These are phyloP conservation scores for Threskiornis aethiopicus DNA, from an alignment of 2,797 vertebrate species.

Conservation along the genomic window DNA sequence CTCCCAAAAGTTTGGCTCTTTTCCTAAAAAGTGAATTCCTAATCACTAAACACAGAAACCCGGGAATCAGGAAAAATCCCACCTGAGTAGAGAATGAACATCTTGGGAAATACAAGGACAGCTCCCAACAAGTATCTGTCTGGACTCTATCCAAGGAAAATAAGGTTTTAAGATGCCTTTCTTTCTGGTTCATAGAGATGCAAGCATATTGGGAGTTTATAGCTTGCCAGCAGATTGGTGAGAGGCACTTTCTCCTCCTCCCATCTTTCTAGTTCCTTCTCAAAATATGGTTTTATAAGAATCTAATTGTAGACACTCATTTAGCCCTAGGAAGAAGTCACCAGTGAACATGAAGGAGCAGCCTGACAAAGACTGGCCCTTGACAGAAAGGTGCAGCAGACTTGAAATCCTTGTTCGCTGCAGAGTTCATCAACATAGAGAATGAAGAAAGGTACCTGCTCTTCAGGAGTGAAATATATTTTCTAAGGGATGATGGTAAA, in stretches of 20 bases:
- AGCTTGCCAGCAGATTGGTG: not conserved
- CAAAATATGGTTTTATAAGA: not conserved
- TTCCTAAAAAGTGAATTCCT: not conserved
- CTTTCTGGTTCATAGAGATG: not conserved
- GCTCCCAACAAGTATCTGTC: rapidly evolving
- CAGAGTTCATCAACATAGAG: not conserved
- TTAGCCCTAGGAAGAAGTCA: not conserved
- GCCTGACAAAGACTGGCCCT: not conserved
- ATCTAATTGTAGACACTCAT: not conserved
- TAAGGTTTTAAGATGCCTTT: not conserved
- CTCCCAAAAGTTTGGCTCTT: not conserved
- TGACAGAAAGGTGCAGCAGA: not conserved
- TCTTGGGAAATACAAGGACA: not conserved
- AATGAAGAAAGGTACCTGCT: not conserved
- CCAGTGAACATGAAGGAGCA: not conserved
- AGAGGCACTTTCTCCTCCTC: not conserved
- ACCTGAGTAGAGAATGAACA: not conserved
- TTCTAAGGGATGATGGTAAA: not conserved
- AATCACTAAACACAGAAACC: not conserved
- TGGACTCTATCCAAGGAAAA: not conserved
- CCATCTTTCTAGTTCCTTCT: not conserved
- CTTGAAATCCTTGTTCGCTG: not conserved
- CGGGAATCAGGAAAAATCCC: not conserved
- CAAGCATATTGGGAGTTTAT: not conserved
- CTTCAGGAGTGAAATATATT: not conserved